Base-by-base conservation (phyloP, 2,888 invertebrate genomes). In the Ommatoiulus sabulosus region DNA sequence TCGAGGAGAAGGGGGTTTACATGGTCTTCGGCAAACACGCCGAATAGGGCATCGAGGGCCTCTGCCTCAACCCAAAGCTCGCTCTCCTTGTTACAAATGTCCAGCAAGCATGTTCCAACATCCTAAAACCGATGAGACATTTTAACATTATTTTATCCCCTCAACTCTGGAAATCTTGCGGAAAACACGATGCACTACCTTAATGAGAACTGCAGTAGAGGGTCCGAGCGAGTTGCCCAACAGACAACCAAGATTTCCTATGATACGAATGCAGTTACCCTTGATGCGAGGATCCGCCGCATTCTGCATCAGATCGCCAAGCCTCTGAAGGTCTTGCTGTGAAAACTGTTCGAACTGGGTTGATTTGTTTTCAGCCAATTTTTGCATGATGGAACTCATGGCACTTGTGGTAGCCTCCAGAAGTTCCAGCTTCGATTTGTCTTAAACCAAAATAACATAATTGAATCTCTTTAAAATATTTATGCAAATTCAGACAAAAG, bases 1-100 rank as follows among this genome's bases (percentile, higher is more conserved):
- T 95, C 95, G 89, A 93, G 93, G 0, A 95, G 95, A 89, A 96
- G 92, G 35, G 91, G 91, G 92, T 96, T 95, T 89, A 95, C 95
- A 91, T 96, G 95, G 91, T 96, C 96, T 91, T 96, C 96, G 0
- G 95, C 94, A 92, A 95, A 96, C 90, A 96, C 94, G 91, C 96
- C 96, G 92, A 96, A 95, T 44, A 96, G 91, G 0, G 95, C 95
- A 91, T 96, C 96, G 72, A 96, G 92, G 4, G 95, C 94, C 93
- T 96, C 96, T 0, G 96, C 96, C 57, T 95, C 93, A 6, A 96
- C 94, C 95, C 96, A 96, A 8, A 95, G 94, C 90, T 95, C 95
- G 35, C 93, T 92, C 91, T 96, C 95, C 91, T 94, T 94, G 90
- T 91, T 92, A 91, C 90, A 91, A 46, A 94, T 94, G 52, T 95